Base-by-base conservation (phyloP, 2,888 invertebrate species). In the Alloscopus bannaensis region DNA sequence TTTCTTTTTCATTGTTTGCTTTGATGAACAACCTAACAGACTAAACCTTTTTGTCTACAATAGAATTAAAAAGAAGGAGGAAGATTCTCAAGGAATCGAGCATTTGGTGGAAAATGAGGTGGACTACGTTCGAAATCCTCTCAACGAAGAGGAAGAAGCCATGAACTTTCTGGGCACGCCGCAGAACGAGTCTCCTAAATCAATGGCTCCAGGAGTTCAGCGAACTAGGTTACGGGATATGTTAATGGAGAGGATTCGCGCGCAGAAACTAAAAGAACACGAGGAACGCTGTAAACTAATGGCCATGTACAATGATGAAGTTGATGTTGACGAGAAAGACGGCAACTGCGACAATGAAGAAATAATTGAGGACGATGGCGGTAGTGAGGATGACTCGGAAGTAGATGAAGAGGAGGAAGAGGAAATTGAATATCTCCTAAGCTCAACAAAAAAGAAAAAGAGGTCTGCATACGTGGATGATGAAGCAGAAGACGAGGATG, bases 341-440 rank as follows among this genome's bases (percentile, higher is more conserved):
- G 87, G 86, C 8, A 88, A 88, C 72, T 86, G 87, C 18, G 88
- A 88, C 52, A 87, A 88, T 2, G 88, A 88, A 68, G 87, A 86
- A 2, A 88, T 88, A 26, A 87, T 87, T 64, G 87, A 87, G 50
- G 87, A 87, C 2, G 87, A 87, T 60, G 86, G 86, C n/a, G 89
- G 89, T 80, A 87, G 85, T 24, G 92, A 92, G 83, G 90, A 90
- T 29, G 88, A 87, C 52, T 88, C 88, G 13, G 88, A 88, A 55
- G 87, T 86, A 62, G 87, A 86, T 45, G 86, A 80, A 55, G 85
- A 84, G 29, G 71, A 62, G 8, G 62, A 62, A 1, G 20, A 24
- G 16, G 59, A 76, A 24, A 45, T 76, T 8, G 70, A 75, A 24
- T 76, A 83, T 16, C 69, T 82, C 13, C 65, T 83, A 60, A 69